Evolutionary conservation across 2,113 vertebrate species (phyloP).

Genomic region (Thamnophis sirtalis): DNA sequence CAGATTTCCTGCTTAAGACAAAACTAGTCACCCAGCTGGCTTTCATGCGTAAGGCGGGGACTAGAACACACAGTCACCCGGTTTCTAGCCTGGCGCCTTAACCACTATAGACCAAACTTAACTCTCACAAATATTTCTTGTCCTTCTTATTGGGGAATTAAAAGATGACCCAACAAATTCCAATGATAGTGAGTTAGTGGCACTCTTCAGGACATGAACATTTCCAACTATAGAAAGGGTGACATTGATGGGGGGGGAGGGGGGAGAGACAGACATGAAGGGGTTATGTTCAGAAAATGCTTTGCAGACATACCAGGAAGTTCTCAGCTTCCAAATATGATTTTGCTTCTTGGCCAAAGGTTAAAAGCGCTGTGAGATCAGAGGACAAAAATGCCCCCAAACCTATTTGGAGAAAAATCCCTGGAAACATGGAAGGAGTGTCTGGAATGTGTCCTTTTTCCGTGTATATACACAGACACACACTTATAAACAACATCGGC

Average conservation of each 20-base stretch:
- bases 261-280: neutral
- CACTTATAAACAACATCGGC: conserved; percentile 42
- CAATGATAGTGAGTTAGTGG: neutral
- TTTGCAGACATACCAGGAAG: conserved; percentile 7
- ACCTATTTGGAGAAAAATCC: conserved; percentile 46
- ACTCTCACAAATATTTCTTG: neutral
- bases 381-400: conserved; percentile 41
- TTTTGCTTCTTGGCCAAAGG: conserved; percentile 25
- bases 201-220: too few species aligned
- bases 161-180: neutral
- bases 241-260: neutral
- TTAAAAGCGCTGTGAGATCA: conserved; percentile 26
- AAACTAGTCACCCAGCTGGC: too few species aligned
- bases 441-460: conserved; percentile 53
- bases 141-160: neutral
- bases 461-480: conserved; percentile 21
- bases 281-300: neutral
- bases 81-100: neutral
- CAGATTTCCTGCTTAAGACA: too few species aligned
- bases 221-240: neutral
- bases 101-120: neutral
- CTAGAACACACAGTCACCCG: neutral
- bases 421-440: conserved; percentile 44
- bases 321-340: conserved; percentile 7
- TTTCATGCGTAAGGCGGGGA: neutral